Conservation (phyloP, 2,888 invertebrate species). For the Drosophila bunnanda region DNA sequence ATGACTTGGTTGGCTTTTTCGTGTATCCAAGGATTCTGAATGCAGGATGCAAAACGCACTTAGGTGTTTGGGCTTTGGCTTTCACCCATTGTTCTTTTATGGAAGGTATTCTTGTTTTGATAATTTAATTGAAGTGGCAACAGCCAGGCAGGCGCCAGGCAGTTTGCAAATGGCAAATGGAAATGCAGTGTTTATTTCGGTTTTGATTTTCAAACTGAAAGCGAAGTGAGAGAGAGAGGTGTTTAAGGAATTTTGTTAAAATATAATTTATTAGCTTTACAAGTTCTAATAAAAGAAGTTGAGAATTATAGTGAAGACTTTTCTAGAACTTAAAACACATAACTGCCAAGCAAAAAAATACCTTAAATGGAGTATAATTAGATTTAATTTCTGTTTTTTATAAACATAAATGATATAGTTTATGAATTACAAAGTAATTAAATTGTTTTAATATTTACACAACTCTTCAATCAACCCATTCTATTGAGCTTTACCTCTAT, state of each 20-base stretch:
- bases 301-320: not conserved
- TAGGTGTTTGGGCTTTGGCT: constrained; percentile 57
- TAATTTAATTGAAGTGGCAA: constrained; percentile 76
- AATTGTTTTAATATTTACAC: not conserved
- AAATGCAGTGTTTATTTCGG: constrained; percentile 60
- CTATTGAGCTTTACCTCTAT: not conserved
- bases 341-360: too few relatives aligned
- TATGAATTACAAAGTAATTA: not conserved
- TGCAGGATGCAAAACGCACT: constrained; percentile 55
- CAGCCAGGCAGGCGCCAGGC: constrained; percentile 26
- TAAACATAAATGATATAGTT: not conserved
- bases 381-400: not conserved
- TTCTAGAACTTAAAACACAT: too few relatives aligned
- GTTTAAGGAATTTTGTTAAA: not conserved
- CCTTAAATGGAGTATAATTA: not conserved
- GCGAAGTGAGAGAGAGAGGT: constrained; percentile 20
- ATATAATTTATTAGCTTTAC: not conserved
- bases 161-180: constrained; percentile 52
- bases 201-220: constrained; percentile 40
- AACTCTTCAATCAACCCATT: constrained; percentile 22
- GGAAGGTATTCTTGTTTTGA: constrained; percentile 63
- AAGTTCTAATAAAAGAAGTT: not conserved
- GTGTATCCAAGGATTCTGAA: constrained; percentile 44
- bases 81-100: constrained; percentile 68
- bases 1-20: constrained; percentile 60